phyloP scores from a whole-genome alignment of 2,888 invertebrate species.

The Drosophila antonietae region DNA sequence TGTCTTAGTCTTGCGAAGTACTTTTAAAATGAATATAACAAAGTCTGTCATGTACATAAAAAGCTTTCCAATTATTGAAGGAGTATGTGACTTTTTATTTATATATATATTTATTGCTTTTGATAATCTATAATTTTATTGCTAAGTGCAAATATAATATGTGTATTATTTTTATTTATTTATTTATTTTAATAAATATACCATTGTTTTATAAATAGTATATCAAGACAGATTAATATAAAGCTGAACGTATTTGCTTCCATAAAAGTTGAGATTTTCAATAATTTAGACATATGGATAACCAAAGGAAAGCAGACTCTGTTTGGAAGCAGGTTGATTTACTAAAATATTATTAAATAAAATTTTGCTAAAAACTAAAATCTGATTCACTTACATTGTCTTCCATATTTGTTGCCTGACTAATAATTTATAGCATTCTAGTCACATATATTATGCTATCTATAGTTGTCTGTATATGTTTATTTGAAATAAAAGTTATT shows the following conservation, averaged over 20 bases:
- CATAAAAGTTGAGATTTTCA: too few relatives aligned
- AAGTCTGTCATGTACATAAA: background rate
- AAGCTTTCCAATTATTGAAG: background rate
- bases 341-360: background rate
- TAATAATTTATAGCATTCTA: background rate
- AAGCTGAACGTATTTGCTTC: background rate
- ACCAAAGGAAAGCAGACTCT: too few relatives aligned
- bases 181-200: too few relatives aligned
- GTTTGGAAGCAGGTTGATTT: too few relatives aligned
- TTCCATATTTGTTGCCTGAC: too few relatives aligned
- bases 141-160: too few relatives aligned
- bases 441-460: background rate
- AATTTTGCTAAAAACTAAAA: background rate
- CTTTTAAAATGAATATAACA: background rate
- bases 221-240: background rate
- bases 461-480: background rate
- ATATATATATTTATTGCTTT: too few relatives aligned
- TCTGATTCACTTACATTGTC: background rate
- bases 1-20: background rate
- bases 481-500: too few relatives aligned
- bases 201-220: too few relatives aligned
- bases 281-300: too few relatives aligned
- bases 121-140: too few relatives aligned
- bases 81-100: background rate
- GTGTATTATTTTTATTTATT: too few relatives aligned